A percentile compares a stretch with the other conserved stretches of the same genome.
Conservation (phyloP, 2,888 invertebrate genomes). For the Eurytoma adleriae region DNA sequence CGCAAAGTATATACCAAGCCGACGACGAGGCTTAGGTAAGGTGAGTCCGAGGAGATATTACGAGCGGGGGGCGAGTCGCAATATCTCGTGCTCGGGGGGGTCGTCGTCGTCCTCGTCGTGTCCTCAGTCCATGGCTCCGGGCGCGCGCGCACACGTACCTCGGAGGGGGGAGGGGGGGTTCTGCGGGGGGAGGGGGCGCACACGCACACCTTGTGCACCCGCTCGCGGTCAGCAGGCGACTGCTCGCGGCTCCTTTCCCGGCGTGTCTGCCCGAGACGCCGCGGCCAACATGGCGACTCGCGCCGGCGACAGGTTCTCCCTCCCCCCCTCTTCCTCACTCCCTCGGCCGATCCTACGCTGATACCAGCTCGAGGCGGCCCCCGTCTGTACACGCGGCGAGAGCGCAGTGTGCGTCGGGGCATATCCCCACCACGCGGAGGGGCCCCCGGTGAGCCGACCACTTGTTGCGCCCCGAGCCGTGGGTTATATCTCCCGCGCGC, state of each 20-base stretch:
- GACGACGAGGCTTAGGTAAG: not conserved
- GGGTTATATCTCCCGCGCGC: not conserved
- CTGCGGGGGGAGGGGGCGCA: not conserved
- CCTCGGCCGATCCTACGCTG: not conserved
- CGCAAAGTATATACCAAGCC: too few relatives aligned
- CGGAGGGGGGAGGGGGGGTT: slow-evolving; percentile 3
- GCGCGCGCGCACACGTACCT: not conserved
- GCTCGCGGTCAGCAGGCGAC: slow-evolving; percentile 75
- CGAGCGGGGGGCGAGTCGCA: slow-evolving; percentile 44
- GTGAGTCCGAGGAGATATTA: slow-evolving; percentile 1
- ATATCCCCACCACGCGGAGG: too few relatives aligned
- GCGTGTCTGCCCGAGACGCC: not conserved
- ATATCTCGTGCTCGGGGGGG: slow-evolving; percentile 8
- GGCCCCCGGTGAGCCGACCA: too few relatives aligned
- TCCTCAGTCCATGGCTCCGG: not conserved
- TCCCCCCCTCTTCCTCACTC: slow-evolving; percentile 8
- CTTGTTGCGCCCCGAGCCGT: not conserved
- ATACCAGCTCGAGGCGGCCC: too few relatives aligned
- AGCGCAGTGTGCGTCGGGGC: too few relatives aligned
- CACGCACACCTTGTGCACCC: slow-evolving; percentile 64
- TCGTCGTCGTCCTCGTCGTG: not conserved
- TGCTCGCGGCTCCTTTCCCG: slow-evolving; percentile 58
- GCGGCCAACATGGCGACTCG: slow-evolving; percentile 52
- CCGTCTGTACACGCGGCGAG: too few relatives aligned
- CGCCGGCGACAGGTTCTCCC: slow-evolving; percentile 49